Percentiles rank a stretch among this genome's conserved stretches.
Conservation (phyloP, 1,140 invertebrate species). For the Habropoda laboriosa region DNA sequence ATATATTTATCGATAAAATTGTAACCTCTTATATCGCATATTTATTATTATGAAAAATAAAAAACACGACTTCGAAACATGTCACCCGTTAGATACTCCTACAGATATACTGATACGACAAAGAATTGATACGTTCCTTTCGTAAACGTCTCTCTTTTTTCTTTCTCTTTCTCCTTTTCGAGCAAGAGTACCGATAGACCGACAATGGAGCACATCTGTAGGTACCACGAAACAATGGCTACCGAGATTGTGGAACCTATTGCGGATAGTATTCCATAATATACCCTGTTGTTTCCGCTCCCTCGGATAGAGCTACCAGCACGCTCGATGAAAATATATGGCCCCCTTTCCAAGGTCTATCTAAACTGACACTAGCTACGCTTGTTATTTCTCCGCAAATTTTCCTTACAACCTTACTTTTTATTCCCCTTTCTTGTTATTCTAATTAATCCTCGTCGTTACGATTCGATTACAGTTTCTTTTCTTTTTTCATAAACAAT, state of each 20-base stretch:
- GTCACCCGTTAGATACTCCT: slow-evolving; percentile 52
- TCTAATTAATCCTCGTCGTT: neutral
- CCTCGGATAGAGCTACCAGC: slow-evolving; percentile 51
- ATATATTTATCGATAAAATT: neutral
- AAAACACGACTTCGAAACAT: slow-evolving; percentile 1
- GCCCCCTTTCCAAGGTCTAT: slow-evolving; percentile 44
- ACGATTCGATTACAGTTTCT: neutral
- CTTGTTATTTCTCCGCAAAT: slow-evolving; percentile 20
- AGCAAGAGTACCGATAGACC: slow-evolving; percentile 66
- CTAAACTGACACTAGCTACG: slow-evolving; percentile 37
- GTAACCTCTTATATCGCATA: too few species aligned
- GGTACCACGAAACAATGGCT: slow-evolving; percentile 76
- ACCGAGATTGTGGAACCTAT: slow-evolving; percentile 75
- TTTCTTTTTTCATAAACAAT: neutral
- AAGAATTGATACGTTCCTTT: slow-evolving; percentile 75
- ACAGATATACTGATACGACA: slow-evolving; percentile 71
- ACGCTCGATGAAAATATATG: slow-evolving; percentile 51
- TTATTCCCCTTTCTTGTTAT: neutral
- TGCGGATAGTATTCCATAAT: slow-evolving; percentile 79
- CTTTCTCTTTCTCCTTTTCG: slow-evolving; percentile 62
- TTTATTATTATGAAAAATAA: neutral
- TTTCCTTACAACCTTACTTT: slow-evolving; percentile 3
- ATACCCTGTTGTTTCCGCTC: slow-evolving; percentile 76
- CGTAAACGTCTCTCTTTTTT: slow-evolving; percentile 64
- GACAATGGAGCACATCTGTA: slow-evolving; percentile 76